Evolutionary conservation across 2,113 vertebrate genomes (phyloP).

Genomic region (Coreoperca whiteheadi): DNA sequence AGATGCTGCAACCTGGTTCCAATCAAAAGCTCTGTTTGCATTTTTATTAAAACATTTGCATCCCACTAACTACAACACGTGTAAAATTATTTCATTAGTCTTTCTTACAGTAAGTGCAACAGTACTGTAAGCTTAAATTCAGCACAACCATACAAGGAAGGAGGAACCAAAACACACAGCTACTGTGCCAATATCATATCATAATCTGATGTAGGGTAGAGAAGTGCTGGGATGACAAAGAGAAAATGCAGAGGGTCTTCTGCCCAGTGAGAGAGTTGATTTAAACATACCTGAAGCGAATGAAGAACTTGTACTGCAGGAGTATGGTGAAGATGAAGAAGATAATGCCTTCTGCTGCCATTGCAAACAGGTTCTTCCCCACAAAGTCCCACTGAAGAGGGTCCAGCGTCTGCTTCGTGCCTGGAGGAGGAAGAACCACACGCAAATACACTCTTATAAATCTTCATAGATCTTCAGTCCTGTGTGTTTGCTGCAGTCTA

Average conservation of each 20-base stretch:
- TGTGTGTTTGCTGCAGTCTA: slow-evolving; percentile 7
- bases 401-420: slow-evolving; percentile 76
- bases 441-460: background rate
- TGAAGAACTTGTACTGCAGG: slow-evolving; percentile 87
- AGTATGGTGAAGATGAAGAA: slow-evolving; percentile 87
- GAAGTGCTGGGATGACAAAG: background rate
- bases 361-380: slow-evolving; percentile 87
- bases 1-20: background rate
- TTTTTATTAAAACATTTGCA: background rate
- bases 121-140: too few species aligned
- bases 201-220: background rate
- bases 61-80: background rate
- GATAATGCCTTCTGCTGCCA: slow-evolving; percentile 83
- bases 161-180: too few species aligned
- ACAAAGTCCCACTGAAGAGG: slow-evolving; percentile 87
- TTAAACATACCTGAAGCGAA: slow-evolving; percentile 73
- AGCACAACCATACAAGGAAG: too few species aligned
- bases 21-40: background rate
- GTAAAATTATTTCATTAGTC: too few species aligned
- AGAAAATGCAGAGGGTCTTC: background rate
- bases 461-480: background rate
- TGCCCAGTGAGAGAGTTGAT: background rate
- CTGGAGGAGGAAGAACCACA: slow-evolving; percentile 62
- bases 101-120: too few species aligned
- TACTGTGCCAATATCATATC: too few species aligned